Evolutionary conservation across 2,888 invertebrate species (phyloP).

Genomic region (Perizoma affinitatum): DNA sequence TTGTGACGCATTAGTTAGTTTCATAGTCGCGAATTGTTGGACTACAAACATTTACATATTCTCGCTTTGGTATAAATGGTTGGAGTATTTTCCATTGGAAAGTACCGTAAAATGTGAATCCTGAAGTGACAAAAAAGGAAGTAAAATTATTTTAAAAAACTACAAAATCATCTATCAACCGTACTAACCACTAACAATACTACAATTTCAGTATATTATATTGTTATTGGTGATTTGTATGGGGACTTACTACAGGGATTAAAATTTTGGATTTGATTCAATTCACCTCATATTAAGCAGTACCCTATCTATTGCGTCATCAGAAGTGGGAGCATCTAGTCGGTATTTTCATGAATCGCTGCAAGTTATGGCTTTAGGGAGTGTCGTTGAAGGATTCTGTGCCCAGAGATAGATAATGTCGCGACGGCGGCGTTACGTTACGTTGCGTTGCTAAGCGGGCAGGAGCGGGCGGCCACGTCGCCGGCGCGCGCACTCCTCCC

Average conservation of each 20-base stretch:
- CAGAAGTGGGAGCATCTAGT: constrained; percentile 16
- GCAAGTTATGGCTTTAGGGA: constrained; percentile 3
- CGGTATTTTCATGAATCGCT: background rate
- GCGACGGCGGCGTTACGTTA: constrained; percentile 34
- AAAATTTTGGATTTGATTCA: no score
- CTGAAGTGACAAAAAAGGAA: no score
- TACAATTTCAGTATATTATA: no score
- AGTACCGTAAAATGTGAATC: no score
- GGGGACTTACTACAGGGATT: no score
- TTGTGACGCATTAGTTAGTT: constrained; percentile 2
- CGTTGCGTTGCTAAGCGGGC: constrained; percentile 27
- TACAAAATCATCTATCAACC: no score
- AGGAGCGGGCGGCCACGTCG: constrained; percentile 41
- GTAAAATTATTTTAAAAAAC: no score
- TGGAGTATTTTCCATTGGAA: no score
- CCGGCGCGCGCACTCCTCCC: constrained; percentile 55
- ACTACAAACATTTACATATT: no score
- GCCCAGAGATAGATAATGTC: constrained; percentile 41
- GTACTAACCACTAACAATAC: no score
- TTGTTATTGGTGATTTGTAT: no score
- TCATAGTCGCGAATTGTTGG: background rate
- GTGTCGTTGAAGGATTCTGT: constrained; percentile 23
- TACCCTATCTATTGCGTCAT: background rate
- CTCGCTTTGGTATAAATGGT: no score
- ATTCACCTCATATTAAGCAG: background rate